These are phyloP conservation scores for Panzeria rudis DNA, from an alignment of 2,888 invertebrate species.

Conservation along the genomic window DNA sequence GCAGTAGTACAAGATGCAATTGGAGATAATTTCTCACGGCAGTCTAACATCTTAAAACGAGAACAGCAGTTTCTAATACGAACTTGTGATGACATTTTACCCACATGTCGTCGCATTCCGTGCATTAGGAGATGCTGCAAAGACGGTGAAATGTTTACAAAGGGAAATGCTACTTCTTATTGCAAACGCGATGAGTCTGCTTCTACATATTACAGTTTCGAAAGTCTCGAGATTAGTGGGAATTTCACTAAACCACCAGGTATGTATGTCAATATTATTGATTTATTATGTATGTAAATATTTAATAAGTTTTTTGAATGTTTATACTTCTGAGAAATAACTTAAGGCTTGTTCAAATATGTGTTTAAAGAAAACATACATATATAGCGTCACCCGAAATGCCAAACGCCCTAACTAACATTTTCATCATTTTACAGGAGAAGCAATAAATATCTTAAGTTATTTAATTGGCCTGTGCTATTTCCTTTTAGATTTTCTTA, in stretches of 20 bases:
- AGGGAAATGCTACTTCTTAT: constrained; percentile 77
- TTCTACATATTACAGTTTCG: constrained; percentile 77
- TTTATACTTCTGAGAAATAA: constrained; percentile 46
- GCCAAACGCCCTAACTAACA: no score
- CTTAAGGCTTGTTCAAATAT: constrained; percentile 46
- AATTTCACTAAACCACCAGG: constrained; percentile 79
- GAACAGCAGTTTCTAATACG: constrained; percentile 75
- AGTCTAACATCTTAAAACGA: background rate
- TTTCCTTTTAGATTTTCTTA: no score
- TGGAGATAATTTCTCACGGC: background rate
- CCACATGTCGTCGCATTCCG: constrained; percentile 78
- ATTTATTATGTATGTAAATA: background rate
- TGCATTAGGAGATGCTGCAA: constrained; percentile 81
- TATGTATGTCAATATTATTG: constrained; percentile 68
- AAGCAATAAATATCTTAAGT: no score
- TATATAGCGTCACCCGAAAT: no score
- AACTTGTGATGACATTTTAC: constrained; percentile 75
- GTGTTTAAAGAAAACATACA: constrained; percentile 20
- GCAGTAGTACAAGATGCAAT: constrained; percentile 73
- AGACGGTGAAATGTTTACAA: constrained; percentile 79
- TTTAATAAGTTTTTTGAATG: background rate
- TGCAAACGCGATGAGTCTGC: constrained; percentile 77
- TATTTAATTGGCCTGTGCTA: no score
- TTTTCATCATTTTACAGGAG: no score
- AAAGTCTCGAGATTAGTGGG: constrained; percentile 77